Percentiles rank a stretch among this genome's conserved stretches.
phyloP scores from a whole-genome alignment of 92 coral and sea anemone species.

The Zoanthus gigantus region DNA sequence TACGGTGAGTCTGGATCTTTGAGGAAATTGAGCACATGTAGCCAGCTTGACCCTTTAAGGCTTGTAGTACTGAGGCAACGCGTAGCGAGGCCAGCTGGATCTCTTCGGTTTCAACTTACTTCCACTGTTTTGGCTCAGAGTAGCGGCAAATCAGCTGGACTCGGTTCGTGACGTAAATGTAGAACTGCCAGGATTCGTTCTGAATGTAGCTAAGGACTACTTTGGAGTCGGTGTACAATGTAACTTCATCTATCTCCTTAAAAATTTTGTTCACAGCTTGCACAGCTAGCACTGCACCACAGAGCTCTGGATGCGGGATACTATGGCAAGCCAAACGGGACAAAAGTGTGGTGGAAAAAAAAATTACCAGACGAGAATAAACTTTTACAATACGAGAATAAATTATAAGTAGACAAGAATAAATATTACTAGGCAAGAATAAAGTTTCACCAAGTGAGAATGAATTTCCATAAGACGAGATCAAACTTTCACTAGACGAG shows the following conservation, averaged over 20 bases:
- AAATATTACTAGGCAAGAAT: too few relatives aligned
- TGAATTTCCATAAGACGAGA: too few relatives aligned
- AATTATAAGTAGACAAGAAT: too few relatives aligned
- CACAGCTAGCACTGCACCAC: slow-evolving; percentile 52
- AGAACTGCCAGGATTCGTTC: slow-evolving; percentile 58
- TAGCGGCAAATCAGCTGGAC: slow-evolving; percentile 52
- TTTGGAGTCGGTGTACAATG: slow-evolving; percentile 67
- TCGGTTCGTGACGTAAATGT: slow-evolving; percentile 68
- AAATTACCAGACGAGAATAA: too few relatives aligned
- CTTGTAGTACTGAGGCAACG: slow-evolving; percentile 40
- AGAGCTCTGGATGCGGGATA: slow-evolving; percentile 57
- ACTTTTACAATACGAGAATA: too few relatives aligned
- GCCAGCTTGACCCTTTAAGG: slow-evolving; percentile 51
- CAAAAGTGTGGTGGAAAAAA: too few relatives aligned
- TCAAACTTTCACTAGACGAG: too few relatives aligned
- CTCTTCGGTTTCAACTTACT: slow-evolving; percentile 27
- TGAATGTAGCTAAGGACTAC: slow-evolving; percentile 55
- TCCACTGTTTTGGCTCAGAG: slow-evolving; percentile 48
- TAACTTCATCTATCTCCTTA: slow-evolving; percentile 50
- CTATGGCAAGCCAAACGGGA: too few relatives aligned
- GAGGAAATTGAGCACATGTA: slow-evolving; percentile 56
- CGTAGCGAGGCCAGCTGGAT: slow-evolving; percentile 56
- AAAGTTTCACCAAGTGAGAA: too few relatives aligned
- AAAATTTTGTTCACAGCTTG: slow-evolving; percentile 57
- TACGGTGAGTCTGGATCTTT: not conserved